A percentile compares a stretch with the other conserved stretches of the same genome.
These are phyloP conservation scores for Synodontis membranacea DNA, from an alignment of 2,113 vertebrate species.

Conservation along the genomic window DNA sequence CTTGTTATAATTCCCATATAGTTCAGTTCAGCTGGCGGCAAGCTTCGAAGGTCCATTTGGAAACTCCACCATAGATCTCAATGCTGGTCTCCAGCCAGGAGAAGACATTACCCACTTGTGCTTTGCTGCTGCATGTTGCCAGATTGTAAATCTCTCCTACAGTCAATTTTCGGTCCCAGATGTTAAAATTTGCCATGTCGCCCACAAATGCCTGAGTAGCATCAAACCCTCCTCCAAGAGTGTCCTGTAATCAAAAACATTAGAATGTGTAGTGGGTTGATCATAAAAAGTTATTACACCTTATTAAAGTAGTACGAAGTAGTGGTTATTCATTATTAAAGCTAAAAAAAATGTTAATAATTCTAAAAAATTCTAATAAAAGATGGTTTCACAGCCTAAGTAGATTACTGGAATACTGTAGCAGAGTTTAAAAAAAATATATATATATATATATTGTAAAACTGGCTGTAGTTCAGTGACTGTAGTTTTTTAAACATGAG, in stretches of 20 bases:
- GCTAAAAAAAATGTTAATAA: no score
- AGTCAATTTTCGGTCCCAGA: conserved; percentile 95
- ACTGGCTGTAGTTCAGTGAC: not conserved
- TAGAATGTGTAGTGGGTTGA: not conserved
- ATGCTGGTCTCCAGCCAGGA: conserved; percentile 91
- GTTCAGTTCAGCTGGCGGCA: conserved; percentile 95
- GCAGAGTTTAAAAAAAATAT: not conserved
- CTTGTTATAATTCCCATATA: conserved; percentile 39
- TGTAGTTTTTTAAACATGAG: not conserved
- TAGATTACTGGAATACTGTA: not conserved
- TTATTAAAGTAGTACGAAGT: not conserved
- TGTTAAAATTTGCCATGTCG: conserved; percentile 94
- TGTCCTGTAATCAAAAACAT: conserved; percentile 77
- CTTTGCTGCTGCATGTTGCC: conserved; percentile 93
- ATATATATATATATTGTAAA: not conserved
- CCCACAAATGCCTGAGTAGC: conserved; percentile 98
- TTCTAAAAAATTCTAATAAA: not conserved
- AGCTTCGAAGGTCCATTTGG: conserved; percentile 96
- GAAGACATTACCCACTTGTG: conserved; percentile 90
- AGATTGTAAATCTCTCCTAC: conserved; percentile 90
- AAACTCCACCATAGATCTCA: conserved; percentile 92
- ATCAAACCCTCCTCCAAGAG: conserved; percentile 91
- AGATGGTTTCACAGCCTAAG: not conserved
- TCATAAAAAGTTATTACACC: not conserved
- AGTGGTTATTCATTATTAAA: not conserved